Base-by-base conservation (phyloP, 2,113 vertebrate genomes). In the Grammomys dolichurus region DNA sequence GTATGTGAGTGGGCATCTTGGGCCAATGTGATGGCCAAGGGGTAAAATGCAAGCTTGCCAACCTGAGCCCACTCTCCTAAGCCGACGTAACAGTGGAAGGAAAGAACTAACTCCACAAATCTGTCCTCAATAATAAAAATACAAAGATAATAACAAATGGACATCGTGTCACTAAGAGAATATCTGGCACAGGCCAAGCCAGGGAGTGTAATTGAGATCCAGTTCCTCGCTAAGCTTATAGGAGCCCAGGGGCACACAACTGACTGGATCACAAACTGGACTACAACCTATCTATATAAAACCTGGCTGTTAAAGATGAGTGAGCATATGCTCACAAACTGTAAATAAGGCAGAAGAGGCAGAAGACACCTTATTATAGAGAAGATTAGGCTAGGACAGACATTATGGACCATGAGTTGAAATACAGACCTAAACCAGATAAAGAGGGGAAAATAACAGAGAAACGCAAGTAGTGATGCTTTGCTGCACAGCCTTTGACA, bases 311-410 rank as follows among this genome's bases (percentile, higher is more conserved):
- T 51, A 87, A 67, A 96, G 28, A 40, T 22, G 33, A 36, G 58
- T 69, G 26, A 2, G 22, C 78, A 85, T 58, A 69, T 36, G 24
- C 78, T 85, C 48, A 91, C 72, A 65, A 76, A 94, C 69, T 16
- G 14, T 19, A 77, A 93, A 17, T 82, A 92, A 87, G 73, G 80
- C 65, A 81, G 40, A 80, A 69, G 26, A 97, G 33, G 51, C 51
- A 51, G 81, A 93, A 80, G 60, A n/a, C 54, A 14, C n/a, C 40
- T 17, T 33, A 51, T 96, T 13, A 65, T 7, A 89, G 3, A 87
- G 40, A n/a, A 86, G 19, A 43, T 22, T 89, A 33, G 16, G 11
- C 84, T 85, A 11, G 10, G 54, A 77, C 13, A 46, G 28, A n/a
- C 36, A 78, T 65, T 82, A 60, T 0, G 90, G 72, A 76, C 43